Conservation (phyloP, 2,113 vertebrate species). For the Notarius lentiginosus region DNA sequence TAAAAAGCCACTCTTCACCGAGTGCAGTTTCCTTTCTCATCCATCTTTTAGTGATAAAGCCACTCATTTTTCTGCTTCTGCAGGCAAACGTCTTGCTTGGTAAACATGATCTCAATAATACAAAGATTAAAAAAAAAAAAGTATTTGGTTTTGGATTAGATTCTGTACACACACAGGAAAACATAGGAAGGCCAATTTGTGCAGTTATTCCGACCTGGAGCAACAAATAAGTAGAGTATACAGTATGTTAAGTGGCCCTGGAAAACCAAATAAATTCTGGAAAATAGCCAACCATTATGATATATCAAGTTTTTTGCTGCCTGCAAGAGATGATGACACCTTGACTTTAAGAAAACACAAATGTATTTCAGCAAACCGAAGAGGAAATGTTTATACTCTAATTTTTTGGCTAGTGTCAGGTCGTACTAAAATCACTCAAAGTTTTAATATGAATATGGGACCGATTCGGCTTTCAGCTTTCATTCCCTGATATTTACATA, state of each 20-base stretch:
- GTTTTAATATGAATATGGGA: too few relatives aligned
- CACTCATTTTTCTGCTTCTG: constrained; percentile 45
- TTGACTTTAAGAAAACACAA: neutral
- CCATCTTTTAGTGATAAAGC: constrained; percentile 54
- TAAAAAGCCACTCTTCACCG: constrained; percentile 17
- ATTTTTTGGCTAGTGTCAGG: neutral
- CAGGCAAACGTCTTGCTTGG: constrained; percentile 50
- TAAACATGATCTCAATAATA: constrained; percentile 56
- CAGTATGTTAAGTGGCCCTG: neutral
- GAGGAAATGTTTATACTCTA: neutral
- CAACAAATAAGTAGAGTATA: neutral
- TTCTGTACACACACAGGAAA: neutral
- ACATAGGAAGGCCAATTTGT: neutral
- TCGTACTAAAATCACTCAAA: neutral
- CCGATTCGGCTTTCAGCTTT: neutral
- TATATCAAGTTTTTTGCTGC: neutral
- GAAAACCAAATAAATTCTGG: neutral
- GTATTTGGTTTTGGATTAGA: neutral
- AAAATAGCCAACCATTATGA: neutral
- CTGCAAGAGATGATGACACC: neutral
- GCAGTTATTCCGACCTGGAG: neutral
- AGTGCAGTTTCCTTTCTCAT: constrained; percentile 3
- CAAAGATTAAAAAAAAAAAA: constrained; percentile 10
- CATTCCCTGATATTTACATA: neutral
- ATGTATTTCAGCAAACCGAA: neutral